Evolutionary conservation across 2,113 vertebrate species (phyloP).

Genomic region (Circaetus cinerascens): DNA sequence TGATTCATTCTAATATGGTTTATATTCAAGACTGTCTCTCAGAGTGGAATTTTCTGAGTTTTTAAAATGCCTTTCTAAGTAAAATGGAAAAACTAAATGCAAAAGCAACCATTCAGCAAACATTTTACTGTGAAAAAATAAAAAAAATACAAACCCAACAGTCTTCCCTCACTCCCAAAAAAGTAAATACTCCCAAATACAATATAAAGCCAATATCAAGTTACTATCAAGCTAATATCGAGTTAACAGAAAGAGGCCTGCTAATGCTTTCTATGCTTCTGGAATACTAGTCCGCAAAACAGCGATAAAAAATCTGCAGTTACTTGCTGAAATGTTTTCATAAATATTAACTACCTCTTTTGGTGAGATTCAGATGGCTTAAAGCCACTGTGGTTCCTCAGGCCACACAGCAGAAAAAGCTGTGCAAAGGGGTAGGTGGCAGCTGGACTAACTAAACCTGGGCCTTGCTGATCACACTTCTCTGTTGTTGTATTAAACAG

Average conservation of each 20-base stretch:
- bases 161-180: not conserved
- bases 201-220: not conserved
- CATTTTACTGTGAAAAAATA: not conserved
- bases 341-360: not conserved
- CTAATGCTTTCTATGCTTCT: not conserved
- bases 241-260: not conserved
- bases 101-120: not conserved
- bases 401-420: not conserved
- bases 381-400: not conserved
- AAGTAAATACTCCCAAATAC: not conserved
- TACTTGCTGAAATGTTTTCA: not conserved
- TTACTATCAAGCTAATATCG: not conserved
- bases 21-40: not conserved
- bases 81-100: not conserved
- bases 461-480: not conserved
- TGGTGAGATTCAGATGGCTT: not conserved
- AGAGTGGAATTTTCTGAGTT: not conserved
- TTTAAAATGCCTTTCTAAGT: not conserved
- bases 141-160: not conserved
- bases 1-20: no score
- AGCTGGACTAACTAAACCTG: not conserved
- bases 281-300: not conserved
- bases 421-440: not conserved
- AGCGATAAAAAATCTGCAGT: not conserved
- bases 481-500: not conserved